Evolutionary conservation across 30 jellyfish, hydroid and myxozoan species (phyloP).

Genomic region (Pelagia noctiluca): DNA sequence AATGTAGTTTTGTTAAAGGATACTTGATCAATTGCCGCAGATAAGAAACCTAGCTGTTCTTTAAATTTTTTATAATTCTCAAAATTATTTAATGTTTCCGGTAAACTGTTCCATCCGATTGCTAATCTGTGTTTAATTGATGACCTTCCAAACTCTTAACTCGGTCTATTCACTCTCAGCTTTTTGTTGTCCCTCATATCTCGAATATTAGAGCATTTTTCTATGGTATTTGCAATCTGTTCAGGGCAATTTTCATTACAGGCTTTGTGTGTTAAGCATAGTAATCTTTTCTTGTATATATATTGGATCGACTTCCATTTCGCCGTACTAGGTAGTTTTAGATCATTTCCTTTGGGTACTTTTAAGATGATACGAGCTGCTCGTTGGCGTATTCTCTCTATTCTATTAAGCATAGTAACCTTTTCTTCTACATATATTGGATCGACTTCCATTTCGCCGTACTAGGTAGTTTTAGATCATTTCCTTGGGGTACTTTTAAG

Average conservation of each 20-base stretch:
- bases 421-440: no score
- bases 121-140: conserved; percentile 21
- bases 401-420: no score
- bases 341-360: conserved; percentile 17
- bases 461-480: no score
- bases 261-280: conserved; percentile 12
- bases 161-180: conserved; percentile 25
- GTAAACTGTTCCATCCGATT: conserved; percentile 21
- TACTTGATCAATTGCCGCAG: not conserved
- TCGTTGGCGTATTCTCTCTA: no score
- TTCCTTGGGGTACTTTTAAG: no score
- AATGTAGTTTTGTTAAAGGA: not conserved
- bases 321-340: conserved; percentile 10
- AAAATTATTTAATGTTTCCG: not conserved
- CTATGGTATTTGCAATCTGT: conserved; percentile 24
- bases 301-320: no score
- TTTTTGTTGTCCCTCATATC: conserved; percentile 24
- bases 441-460: no score
- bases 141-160: conserved; percentile 23
- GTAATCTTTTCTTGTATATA: conserved; percentile 33
- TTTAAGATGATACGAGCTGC: no score
- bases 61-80: conserved; percentile 12
- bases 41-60: conserved; percentile 24
- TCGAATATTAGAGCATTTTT: conserved; percentile 19
- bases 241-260: conserved; percentile 11